Conservation (phyloP, 53 echinoderm and acorn worm species). For the Glandiceps talaboti region DNA sequence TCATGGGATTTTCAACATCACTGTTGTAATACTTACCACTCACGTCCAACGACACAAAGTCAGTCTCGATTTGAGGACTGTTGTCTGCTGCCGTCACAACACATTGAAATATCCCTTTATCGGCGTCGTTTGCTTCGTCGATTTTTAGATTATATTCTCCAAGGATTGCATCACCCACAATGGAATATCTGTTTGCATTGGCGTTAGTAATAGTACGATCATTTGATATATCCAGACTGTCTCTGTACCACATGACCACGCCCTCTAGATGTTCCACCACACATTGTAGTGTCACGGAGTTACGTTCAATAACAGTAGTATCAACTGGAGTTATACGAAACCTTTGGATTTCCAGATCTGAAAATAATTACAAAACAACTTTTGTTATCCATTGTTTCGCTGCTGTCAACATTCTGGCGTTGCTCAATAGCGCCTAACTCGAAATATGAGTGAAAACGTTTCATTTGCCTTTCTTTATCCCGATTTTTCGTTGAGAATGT, state of each 20-base stretch:
- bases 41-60: slow-evolving; percentile 22
- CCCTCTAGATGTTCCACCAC: neutral
- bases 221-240: slow-evolving; percentile 13
- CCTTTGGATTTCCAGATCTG: slow-evolving; percentile 10
- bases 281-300: neutral
- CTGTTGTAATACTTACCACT: too few species aligned
- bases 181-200: slow-evolving; percentile 6
- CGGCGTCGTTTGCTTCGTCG: slow-evolving; percentile 17
- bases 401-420: too few species aligned
- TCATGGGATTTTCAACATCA: too few species aligned
- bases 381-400: too few species aligned
- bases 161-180: slow-evolving; percentile 35
- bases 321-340: slow-evolving; percentile 29
- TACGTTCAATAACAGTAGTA: slow-evolving; percentile 27
- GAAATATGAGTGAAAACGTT: too few species aligned
- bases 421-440: too few species aligned
- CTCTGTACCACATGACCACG: neutral
- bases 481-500: too few species aligned
- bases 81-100: slow-evolving; percentile 40
- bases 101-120: slow-evolving; percentile 50
- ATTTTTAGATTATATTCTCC: slow-evolving; percentile 61
- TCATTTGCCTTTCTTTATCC: too few species aligned
- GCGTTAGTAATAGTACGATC: slow-evolving; percentile 40
- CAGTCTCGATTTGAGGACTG: slow-evolving; percentile 20
- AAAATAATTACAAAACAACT: too few species aligned